Percentiles rank a stretch among this genome's conserved stretches.
phyloP scores from a whole-genome alignment of 2,888 invertebrate genomes.

The Hemithea aestivaria region DNA sequence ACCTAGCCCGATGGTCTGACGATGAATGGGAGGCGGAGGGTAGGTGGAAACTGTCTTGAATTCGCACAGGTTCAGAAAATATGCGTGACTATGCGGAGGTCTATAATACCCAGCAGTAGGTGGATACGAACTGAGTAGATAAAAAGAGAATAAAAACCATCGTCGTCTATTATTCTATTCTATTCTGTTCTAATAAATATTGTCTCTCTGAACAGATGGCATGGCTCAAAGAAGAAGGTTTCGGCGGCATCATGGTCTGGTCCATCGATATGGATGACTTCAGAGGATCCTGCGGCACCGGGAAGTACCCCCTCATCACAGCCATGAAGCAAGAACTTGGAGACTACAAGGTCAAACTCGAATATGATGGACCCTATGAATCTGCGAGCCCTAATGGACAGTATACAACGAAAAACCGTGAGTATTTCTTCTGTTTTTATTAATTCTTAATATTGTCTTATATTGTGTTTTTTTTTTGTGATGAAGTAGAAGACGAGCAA shows the following conservation, averaged over 20 bases:
- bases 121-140: too few species aligned
- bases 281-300: slow-evolving; percentile 92
- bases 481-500: too few species aligned
- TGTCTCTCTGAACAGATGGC: slow-evolving; percentile 86
- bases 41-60: too few species aligned
- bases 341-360: slow-evolving; percentile 88
- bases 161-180: too few species aligned
- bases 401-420: slow-evolving; percentile 94
- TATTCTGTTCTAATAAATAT: too few species aligned
- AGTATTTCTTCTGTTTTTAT: slow-evolving; percentile 57
- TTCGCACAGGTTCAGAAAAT: too few species aligned
- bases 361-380: slow-evolving; percentile 93
- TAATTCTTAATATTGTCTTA: slow-evolving; percentile 25
- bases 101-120: too few species aligned
- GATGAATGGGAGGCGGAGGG: too few species aligned
- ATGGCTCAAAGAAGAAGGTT: slow-evolving; percentile 96
- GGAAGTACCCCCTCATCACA: slow-evolving; percentile 92
- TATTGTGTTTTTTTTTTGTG: too few species aligned
- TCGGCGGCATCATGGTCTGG: slow-evolving; percentile 98
- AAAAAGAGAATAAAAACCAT: too few species aligned
- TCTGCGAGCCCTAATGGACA: slow-evolving; percentile 84
- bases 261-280: slow-evolving; percentile 98
- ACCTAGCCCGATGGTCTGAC: too few species aligned
- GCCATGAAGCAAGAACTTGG: slow-evolving; percentile 92
- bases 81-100: too few species aligned